Evolutionary conservation across 1,140 invertebrate species (phyloP), one percentile per base, ranked within the genome.

Genomic region (Bombus huntii): DNA sequence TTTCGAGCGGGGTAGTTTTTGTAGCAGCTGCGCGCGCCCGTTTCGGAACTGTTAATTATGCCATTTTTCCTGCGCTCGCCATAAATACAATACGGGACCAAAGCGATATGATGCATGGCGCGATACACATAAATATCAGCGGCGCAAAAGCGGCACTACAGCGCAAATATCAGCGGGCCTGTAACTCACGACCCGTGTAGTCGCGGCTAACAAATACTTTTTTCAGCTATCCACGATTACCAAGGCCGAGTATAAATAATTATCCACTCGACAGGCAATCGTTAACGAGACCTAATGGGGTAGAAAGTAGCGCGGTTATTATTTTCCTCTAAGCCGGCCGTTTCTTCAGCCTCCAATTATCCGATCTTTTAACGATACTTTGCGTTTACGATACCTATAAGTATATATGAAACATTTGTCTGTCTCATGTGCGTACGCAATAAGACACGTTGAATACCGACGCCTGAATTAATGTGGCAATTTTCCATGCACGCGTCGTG

Each of bases 111-210:
- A 89, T 89, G 68, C 70, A 89, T 89, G 80, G 85, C 80, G 85
- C 88, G 88, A 81, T 83, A 87, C 81, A 78, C 84, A 89, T 89
- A 89, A 89, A 89, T 89, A 89, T 89, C 85, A 81, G 59, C 77
- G 77, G 47, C 62, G 59, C 53, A 66, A 86, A 86, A 76, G 87
- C 87, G 76, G 68, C 87, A 62, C 87, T 81, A 81, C 39, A 74
- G 83, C 83, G 83, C 77, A 87, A 78, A 89, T 81, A 89, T 89
- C 88, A 89, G 71, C 88, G 88, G 81, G 72, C 75, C 80, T 89
- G 88, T 87, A 89, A 89, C 85, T 89, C 88, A 87, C 76, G 28
- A 25, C 28, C 73, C 42, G 18, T 59, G 62, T 72, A 59, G 68
- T 44, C 53, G 25, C 53, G 44, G 34, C 74, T 71, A 76, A 86